A percentile compares a stretch with the other conserved stretches of the same genome.
Conservation (phyloP, 2,113 vertebrate genomes). For the Ceratotherium simum region DNA sequence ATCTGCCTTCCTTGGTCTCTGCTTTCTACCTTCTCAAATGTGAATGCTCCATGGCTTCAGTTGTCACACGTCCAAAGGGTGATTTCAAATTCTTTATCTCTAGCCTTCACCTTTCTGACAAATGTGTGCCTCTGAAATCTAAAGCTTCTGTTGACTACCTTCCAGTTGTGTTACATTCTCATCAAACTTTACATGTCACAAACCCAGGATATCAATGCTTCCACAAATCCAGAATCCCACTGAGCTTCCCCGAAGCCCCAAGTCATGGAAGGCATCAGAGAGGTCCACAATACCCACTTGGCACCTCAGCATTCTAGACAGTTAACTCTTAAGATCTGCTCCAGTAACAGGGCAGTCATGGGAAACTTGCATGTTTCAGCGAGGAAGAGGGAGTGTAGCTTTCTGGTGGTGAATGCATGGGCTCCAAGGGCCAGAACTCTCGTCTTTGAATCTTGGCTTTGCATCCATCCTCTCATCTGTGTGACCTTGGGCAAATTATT, state of each 20-base stretch:
- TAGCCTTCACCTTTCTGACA: background rate
- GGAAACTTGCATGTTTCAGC: background rate
- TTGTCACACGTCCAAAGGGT: background rate
- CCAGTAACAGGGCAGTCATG: accelerated
- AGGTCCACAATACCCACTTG: background rate
- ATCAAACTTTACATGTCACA: background rate
- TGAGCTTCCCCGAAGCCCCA: background rate
- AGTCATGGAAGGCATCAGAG: background rate
- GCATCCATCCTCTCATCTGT: background rate
- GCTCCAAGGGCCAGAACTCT: background rate
- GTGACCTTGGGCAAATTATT: slow-evolving; percentile 14
- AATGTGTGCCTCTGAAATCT: background rate
- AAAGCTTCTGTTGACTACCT: background rate
- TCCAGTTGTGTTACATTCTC: background rate
- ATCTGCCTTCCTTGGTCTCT: background rate
- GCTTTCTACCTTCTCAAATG: background rate
- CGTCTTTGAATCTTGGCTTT: background rate
- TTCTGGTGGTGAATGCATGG: accelerated
- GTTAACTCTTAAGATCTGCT: background rate
- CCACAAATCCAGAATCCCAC: background rate
- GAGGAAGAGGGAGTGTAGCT: background rate
- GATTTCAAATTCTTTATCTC: background rate
- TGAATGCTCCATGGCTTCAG: background rate
- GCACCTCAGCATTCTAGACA: background rate
- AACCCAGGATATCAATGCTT: background rate